Conservation (phyloP, 1,140 invertebrate species). For the Temnothorax curvispinosus region DNA sequence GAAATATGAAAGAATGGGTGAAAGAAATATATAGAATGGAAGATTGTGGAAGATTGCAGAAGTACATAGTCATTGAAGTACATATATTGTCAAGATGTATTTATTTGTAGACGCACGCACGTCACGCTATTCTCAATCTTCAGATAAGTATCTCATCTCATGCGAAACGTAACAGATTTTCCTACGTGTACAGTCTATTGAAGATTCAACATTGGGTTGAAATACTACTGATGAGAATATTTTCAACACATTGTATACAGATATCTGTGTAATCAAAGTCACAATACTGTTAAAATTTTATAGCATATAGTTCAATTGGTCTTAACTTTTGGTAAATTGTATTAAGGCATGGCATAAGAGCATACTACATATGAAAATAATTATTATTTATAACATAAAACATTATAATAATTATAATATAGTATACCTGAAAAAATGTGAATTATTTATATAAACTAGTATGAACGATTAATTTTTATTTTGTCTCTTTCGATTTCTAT, state of each 20-base stretch:
- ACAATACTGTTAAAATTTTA: not conserved
- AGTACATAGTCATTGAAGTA: not conserved
- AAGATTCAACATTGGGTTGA: slow-evolving; percentile 2
- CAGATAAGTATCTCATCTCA: slow-evolving; percentile 4
- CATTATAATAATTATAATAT: not conserved
- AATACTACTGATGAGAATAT: not conserved
- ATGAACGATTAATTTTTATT: not conserved
- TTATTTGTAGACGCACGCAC: not conserved
- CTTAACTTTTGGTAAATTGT: not conserved
- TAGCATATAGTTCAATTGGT: not conserved
- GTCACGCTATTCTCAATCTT: not conserved
- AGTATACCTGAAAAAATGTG: not conserved
- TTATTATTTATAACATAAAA: not conserved
- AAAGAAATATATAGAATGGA: no score
- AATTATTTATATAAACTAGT: not conserved
- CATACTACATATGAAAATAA: not conserved
- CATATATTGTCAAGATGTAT: not conserved
- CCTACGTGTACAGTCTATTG: not conserved
- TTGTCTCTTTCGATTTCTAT: not conserved
- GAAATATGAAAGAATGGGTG: not conserved
- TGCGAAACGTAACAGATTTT: slow-evolving; percentile 19
- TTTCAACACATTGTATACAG: slow-evolving; percentile 5
- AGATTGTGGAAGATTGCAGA: not conserved
- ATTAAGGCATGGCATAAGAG: not conserved
- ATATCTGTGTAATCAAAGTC: not conserved